Conservation (phyloP, 2,888 invertebrate genomes). For the Hanleya hanleyi region DNA sequence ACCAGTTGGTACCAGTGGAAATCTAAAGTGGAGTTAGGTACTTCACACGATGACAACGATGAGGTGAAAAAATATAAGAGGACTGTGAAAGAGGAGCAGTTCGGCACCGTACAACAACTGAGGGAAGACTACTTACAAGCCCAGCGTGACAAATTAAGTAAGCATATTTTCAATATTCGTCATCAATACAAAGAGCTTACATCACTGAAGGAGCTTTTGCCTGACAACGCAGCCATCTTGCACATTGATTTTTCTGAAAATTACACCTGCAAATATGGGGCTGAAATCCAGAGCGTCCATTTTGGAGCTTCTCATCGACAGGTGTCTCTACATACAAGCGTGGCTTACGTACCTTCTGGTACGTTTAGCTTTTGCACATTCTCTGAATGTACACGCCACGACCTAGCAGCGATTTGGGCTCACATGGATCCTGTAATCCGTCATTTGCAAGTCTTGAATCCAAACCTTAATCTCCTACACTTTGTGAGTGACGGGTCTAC, state of each 20-base stretch:
- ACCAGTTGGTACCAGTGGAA: not conserved
- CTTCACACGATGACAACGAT: too few species aligned
- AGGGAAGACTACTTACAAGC: not conserved
- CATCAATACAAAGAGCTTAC: not conserved
- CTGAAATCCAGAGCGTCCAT: not conserved
- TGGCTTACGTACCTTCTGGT: not conserved
- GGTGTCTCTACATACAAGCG: not conserved
- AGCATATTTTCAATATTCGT: not conserved
- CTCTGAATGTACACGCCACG: too few species aligned
- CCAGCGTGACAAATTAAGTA: not conserved
- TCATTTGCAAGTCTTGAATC: too few species aligned
- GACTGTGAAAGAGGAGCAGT: not conserved
- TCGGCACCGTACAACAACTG: not conserved
- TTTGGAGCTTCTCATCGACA: not conserved
- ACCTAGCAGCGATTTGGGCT: not conserved
- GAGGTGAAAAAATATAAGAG: not conserved
- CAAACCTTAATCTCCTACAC: too few species aligned
- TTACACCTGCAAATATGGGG: not conserved
- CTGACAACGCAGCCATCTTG: not conserved
- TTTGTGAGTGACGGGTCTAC: too few species aligned
- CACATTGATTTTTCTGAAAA: not conserved
- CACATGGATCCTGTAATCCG: not conserved
- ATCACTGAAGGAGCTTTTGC: not conserved
- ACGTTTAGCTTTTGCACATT: not conserved
- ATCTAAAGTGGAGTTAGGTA: not conserved